Percentiles rank a stretch among this genome's conserved stretches.
Conservation (phyloP, 2,797 vertebrate species). For the Mus caroli region DNA sequence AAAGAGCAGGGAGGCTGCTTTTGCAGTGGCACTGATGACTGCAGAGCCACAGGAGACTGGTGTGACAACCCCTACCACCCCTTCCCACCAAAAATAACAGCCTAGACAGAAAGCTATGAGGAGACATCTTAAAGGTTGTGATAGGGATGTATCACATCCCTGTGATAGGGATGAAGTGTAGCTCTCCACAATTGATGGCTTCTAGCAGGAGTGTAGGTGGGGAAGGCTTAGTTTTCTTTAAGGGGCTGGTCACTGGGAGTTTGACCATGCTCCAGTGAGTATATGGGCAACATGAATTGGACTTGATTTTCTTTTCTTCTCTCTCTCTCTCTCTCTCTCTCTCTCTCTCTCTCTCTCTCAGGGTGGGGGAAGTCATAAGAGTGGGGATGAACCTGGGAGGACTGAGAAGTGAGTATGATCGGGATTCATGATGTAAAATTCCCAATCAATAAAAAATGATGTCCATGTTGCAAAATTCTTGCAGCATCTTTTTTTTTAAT, state of each 20-base stretch:
- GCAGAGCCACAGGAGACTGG: background rate
- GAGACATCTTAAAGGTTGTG: background rate
- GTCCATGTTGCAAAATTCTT: no score
- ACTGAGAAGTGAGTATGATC: background rate
- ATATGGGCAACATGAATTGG: background rate
- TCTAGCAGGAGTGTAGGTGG: background rate
- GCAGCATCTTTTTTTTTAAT: background rate
- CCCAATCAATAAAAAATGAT: no score
- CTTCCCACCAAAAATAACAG: background rate
- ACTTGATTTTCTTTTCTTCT: background rate
- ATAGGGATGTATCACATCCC: background rate
- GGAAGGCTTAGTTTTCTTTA: background rate
- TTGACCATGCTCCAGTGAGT: background rate
- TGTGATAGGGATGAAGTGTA: no score
- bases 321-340: background rate
- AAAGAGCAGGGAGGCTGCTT: background rate
- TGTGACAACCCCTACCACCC: background rate
- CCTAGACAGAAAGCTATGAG: background rate
- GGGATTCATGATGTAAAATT: background rate
- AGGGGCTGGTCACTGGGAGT: background rate
- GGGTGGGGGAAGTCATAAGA: background rate
- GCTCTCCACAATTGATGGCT: background rate
- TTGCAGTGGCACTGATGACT: background rate
- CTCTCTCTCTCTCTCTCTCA: background rate
- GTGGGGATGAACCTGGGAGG: background rate